These are phyloP conservation scores for Tricholauxania praeusta DNA, from an alignment of 2,888 invertebrate genomes.

Conservation along the genomic window DNA sequence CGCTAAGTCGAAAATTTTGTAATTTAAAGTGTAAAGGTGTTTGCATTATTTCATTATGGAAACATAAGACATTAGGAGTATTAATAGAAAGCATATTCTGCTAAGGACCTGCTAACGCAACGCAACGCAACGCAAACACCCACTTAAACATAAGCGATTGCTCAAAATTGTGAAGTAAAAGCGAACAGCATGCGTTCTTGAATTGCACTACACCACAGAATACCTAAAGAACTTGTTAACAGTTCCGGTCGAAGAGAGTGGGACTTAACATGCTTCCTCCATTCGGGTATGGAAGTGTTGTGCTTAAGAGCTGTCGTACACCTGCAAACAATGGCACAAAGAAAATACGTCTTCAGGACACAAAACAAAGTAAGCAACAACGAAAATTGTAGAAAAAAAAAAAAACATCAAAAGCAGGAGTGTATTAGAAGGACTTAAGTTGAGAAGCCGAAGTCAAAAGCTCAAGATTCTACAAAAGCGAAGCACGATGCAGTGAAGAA, in stretches of 20 bases:
- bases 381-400: background rate
- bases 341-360: background rate
- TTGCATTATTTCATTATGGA: conserved; percentile 28
- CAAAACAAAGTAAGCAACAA: background rate
- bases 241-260: conserved; percentile 10
- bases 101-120: no score
- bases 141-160: conserved; percentile 20
- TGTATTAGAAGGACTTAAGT: background rate
- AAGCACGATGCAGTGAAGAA: background rate
- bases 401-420: background rate
- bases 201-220: background rate
- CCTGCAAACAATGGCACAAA: conserved; percentile 19
- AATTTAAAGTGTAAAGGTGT: conserved; percentile 42
- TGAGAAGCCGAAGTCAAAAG: background rate
- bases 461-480: background rate
- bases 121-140: background rate
- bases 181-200: conserved; percentile 17
- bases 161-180: conserved; percentile 32
- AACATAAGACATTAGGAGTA: background rate
- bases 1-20: conserved; percentile 17
- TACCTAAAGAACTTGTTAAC: conserved; percentile 25
- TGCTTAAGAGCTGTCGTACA: conserved; percentile 18
- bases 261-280: background rate
- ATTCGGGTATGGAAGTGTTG: conserved; percentile 6
- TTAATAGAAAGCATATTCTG: no score